Percentiles rank a stretch among this genome's conserved stretches.
Conservation (phyloP, 2,888 invertebrate species). For the Pseudococcus longispinus region DNA sequence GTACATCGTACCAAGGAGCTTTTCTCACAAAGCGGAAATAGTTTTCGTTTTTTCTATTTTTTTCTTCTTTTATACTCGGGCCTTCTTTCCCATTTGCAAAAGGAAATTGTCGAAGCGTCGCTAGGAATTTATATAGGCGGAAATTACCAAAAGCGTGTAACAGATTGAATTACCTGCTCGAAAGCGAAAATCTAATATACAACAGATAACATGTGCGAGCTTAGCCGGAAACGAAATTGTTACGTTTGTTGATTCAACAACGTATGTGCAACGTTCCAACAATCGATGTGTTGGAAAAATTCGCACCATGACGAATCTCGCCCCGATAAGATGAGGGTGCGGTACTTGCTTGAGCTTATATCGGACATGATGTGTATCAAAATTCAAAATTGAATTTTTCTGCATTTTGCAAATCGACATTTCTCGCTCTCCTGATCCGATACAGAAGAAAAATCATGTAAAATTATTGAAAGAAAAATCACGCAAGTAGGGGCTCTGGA, state of each 20-base stretch:
- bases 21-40: slow-evolving; percentile 13
- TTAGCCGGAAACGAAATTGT: slow-evolving; percentile 54
- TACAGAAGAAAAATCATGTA: too few species aligned
- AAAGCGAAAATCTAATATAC: slow-evolving; percentile 50
- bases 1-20: background rate
- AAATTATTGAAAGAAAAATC: too few species aligned
- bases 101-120: slow-evolving; percentile 50
- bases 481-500: too few species aligned
- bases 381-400: too few species aligned
- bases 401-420: too few species aligned
- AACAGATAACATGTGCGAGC: slow-evolving; percentile 16
- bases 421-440: too few species aligned
- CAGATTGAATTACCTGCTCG: slow-evolving; percentile 51
- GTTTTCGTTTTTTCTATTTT: slow-evolving; percentile 8
- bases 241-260: slow-evolving; percentile 35
- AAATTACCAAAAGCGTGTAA: slow-evolving; percentile 50
- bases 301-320: background rate
- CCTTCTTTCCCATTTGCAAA: slow-evolving; percentile 28
- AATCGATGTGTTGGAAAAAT: background rate
- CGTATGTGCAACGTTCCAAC: too few species aligned
- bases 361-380: too few species aligned
- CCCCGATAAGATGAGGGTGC: background rate
- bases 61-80: background rate
- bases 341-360: background rate
- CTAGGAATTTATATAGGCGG: slow-evolving; percentile 47